phyloP scores from a whole-genome alignment of 2,888 invertebrate species.

The Spisula solida region DNA sequence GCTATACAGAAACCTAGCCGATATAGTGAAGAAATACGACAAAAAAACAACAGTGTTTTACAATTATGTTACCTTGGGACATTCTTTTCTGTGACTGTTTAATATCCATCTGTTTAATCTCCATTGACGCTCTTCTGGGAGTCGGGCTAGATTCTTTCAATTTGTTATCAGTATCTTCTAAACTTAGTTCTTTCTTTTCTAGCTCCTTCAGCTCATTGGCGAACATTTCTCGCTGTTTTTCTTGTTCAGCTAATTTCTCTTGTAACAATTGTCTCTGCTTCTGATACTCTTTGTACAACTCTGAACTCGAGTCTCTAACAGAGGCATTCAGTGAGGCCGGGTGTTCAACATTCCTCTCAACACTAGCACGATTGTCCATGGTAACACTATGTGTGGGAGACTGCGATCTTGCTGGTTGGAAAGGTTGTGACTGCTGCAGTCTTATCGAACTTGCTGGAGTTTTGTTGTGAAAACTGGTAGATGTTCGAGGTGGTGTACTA shows the following conservation, averaged over 20 bases:
- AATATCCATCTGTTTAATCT: slow-evolving; percentile 48
- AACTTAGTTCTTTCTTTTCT: slow-evolving; percentile 75
- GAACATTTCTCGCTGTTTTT: slow-evolving; percentile 88
- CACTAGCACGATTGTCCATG: slow-evolving; percentile 53
- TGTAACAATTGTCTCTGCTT: slow-evolving; percentile 87
- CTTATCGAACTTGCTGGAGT: slow-evolving; percentile 64
- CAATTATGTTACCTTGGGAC: slow-evolving; percentile 44
- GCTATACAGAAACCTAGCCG: too few species aligned
- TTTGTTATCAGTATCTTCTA: slow-evolving; percentile 63
- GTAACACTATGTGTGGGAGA: slow-evolving; percentile 79
- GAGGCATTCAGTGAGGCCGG: slow-evolving; percentile 41
- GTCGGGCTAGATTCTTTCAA: slow-evolving; percentile 38
- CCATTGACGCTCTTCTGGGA: slow-evolving; percentile 51
- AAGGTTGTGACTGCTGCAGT: slow-evolving; percentile 62
- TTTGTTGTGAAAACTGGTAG: slow-evolving; percentile 66
- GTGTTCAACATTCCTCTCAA: slow-evolving; percentile 49
- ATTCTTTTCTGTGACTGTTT: slow-evolving; percentile 53
- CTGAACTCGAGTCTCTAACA: slow-evolving; percentile 88
- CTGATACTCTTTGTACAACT: slow-evolving; percentile 94
- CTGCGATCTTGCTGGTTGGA: slow-evolving; percentile 71
- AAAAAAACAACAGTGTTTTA: too few species aligned
- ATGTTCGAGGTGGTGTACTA: slow-evolving; percentile 71
- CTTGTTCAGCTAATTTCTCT: slow-evolving; percentile 81
- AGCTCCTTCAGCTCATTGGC: slow-evolving; percentile 88
- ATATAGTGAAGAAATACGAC: too few species aligned